Evolutionary conservation across 2,113 vertebrate genomes (phyloP), one percentile per base, ranked within the genome.

Genomic region (Mesembrinibis cayennensis): DNA sequence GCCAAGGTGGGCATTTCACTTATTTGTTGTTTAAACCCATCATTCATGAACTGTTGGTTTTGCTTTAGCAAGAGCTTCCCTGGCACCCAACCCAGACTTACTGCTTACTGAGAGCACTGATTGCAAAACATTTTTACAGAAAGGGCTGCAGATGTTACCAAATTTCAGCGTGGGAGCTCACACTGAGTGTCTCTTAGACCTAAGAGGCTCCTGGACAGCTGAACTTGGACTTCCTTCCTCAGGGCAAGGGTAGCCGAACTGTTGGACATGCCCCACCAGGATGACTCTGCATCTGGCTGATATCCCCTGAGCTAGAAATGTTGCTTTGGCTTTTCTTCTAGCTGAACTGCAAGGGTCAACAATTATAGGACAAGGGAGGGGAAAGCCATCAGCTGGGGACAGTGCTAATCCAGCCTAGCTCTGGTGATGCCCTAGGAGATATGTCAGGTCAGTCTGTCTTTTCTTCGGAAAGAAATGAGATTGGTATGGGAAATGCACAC

Each of bases 141-240:
- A 92, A 66, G 19, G 25, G 16, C 22, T 50, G 50, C 78, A 62
- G n/a, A 23, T 34, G 16, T 44, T 89, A 25, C 61, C 32, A 6
- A 7, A n/a, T 73, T 58, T 80, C 38, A 29, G 1, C 0, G 0
- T 30, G 8, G 2, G 16, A 76, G 16, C 21, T 15, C 30, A 58
- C 29, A 12, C 26, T 2, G 22, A 47, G 27, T 10, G 6, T 53
- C 44, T 42, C 36, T 47, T 25, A 30, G 36, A 45, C 19, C 9
- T 4, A 71, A 76, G 58, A 22, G 65, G 55, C 27, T 89, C n/a
- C 84, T 29, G 38, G 30, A 26, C 7, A 69, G 72, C 34, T 53
- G 36, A 77, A 73, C 14, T 80, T 58, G 72, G 62, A 62, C 55
- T 49, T 56, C 8, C 11, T 80, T 49, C 9, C 9, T 5, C 25